phyloP scores from a whole-genome alignment of 1,140 invertebrate genomes.

The Zaprionus nigranus region DNA sequence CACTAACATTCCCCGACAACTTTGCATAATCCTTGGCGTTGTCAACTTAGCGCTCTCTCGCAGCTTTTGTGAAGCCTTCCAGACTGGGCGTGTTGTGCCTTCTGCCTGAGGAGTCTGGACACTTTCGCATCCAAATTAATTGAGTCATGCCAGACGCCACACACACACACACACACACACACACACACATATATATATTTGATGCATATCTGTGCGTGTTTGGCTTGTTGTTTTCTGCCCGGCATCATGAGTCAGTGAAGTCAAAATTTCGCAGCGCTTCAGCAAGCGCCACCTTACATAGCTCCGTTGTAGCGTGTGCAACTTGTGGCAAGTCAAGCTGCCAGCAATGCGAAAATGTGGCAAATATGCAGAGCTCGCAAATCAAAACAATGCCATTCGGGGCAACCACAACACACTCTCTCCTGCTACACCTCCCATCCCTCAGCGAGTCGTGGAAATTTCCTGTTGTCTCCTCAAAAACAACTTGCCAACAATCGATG shows the following conservation, averaged over 20 bases:
- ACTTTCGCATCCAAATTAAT: slow-evolving; percentile 72
- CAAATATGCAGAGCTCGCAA: slow-evolving; percentile 66
- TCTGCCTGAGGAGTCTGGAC: slow-evolving; percentile 56
- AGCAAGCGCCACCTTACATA: slow-evolving; percentile 58
- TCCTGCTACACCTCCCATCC: neutral
- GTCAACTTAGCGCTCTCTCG: slow-evolving; percentile 52
- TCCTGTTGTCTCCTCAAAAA: slow-evolving; percentile 47
- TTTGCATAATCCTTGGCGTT: slow-evolving; percentile 50
- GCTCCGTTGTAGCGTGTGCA: slow-evolving; percentile 34
- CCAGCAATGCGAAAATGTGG: slow-evolving; percentile 65
- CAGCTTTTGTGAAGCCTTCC: slow-evolving; percentile 35
- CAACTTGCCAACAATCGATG: slow-evolving; percentile 53
- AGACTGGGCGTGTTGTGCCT: slow-evolving; percentile 65
- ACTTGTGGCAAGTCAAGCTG: slow-evolving; percentile 50
- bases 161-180: slow-evolving; percentile 5
- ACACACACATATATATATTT: slow-evolving; percentile 4
- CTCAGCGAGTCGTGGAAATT: slow-evolving; percentile 31
- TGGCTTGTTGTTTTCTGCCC: slow-evolving; percentile 4
- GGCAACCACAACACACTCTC: slow-evolving; percentile 33
- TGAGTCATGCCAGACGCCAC: slow-evolving; percentile 66
- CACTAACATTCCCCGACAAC: slow-evolving; percentile 33
- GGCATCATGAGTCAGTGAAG: slow-evolving; percentile 61
- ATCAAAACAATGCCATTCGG: slow-evolving; percentile 54
- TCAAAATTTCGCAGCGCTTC: slow-evolving; percentile 59
- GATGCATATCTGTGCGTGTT: slow-evolving; percentile 14